These are phyloP conservation scores for Grallaria varia DNA, from an alignment of 2,113 vertebrate genomes.

Conservation along the genomic window DNA sequence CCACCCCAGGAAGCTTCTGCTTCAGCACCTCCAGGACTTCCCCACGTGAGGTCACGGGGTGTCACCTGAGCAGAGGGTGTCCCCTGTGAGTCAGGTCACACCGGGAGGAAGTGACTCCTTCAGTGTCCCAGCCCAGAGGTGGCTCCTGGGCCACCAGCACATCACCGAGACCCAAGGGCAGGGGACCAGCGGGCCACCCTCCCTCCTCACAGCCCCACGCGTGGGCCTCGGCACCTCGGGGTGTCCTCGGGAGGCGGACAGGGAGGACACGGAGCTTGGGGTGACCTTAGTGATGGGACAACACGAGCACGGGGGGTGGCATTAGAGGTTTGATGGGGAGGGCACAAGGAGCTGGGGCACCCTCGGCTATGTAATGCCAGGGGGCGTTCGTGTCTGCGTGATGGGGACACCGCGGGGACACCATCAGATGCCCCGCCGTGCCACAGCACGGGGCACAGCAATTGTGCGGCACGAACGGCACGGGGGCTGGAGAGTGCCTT, in stretches of 20 bases:
- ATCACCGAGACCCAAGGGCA: background rate
- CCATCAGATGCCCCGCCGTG: fast-evolving
- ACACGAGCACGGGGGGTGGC: background rate
- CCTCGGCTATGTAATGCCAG: fast-evolving
- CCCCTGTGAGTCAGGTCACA: background rate
- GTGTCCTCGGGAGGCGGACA: background rate
- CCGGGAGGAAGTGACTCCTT: background rate
- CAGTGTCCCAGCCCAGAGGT: background rate
- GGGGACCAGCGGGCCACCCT: background rate
- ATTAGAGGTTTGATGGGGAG: background rate
- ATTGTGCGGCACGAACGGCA: fast-evolving
- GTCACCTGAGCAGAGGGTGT: background rate
- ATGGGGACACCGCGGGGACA: background rate
- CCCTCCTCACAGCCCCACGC: fast-evolving
- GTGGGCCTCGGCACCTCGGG: fast-evolving
- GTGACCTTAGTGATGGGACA: background rate
- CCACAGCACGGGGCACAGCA: background rate
- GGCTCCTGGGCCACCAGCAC: background rate
- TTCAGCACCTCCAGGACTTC: background rate
- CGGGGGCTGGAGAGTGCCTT: background rate
- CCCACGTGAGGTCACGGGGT: background rate
- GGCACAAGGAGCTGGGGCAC: background rate
- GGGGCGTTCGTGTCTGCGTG: background rate
- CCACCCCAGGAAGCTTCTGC: background rate
- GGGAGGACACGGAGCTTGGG: background rate